A percentile compares a stretch with the other conserved stretches of the same genome.
Conservation (phyloP, 1,140 invertebrate genomes). For the Procambarus virginalis region DNA sequence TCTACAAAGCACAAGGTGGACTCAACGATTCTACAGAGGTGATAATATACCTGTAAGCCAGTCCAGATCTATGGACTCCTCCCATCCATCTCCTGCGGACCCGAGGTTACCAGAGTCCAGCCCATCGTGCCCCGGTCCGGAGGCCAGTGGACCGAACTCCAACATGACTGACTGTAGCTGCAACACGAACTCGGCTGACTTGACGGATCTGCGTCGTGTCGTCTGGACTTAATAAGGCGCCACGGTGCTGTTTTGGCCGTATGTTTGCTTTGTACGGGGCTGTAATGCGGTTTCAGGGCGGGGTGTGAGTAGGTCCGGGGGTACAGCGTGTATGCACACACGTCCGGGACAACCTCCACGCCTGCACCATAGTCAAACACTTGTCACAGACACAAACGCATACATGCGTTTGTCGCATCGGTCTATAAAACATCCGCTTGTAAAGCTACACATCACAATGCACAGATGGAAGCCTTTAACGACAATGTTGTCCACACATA, state of each 20-base stretch:
- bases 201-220: too few relatives aligned
- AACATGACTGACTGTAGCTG: constrained; percentile 9
- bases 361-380: not conserved
- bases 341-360: not conserved
- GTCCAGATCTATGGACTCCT: constrained; percentile 19
- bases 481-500: not conserved
- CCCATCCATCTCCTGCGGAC: not conserved
- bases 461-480: too few relatives aligned
- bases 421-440: not conserved
- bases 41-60: constrained; percentile 2
- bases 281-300: too few relatives aligned
- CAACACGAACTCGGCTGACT: too few relatives aligned
- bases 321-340: not conserved
- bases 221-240: too few relatives aligned
- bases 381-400: not conserved
- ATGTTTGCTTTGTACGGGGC: too few relatives aligned
- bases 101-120: not conserved
- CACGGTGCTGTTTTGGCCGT: too few relatives aligned
- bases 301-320: not conserved
- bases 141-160: constrained; percentile 23
- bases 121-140: not conserved
- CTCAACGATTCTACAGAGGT: not conserved
- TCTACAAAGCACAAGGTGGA: too few relatives aligned
- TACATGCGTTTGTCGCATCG: too few relatives aligned
- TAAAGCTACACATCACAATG: not conserved